Conservation (phyloP, 1,140 invertebrate species). For the Dreissena polymorpha region DNA sequence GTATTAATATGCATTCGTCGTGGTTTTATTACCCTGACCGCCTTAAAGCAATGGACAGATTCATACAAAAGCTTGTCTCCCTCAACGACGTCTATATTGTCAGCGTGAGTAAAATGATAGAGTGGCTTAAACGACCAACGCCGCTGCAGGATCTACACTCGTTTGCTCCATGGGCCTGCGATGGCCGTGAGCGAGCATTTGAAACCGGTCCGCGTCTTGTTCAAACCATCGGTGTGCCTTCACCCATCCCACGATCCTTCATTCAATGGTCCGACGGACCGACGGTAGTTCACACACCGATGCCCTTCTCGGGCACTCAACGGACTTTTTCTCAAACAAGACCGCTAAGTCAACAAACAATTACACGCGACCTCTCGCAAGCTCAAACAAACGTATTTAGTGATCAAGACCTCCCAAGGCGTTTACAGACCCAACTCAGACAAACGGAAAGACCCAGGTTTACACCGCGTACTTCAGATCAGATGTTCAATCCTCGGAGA, state of each 20-base stretch:
- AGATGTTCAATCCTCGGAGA: not conserved
- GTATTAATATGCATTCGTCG: conserved; percentile 71
- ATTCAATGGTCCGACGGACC: conserved; percentile 21
- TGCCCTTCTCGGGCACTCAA: not conserved
- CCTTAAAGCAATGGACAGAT: conserved; percentile 67
- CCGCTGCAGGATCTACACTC: conserved; percentile 58
- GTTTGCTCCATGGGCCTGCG: conserved; percentile 65
- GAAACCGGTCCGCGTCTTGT: conserved; percentile 18
- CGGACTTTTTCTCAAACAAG: conserved; percentile 13
- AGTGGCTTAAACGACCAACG: conserved; percentile 70
- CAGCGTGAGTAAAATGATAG: conserved; percentile 65
- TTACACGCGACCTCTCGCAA: not conserved
- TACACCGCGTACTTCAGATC: conserved; percentile 7
- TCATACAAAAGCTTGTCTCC: conserved; percentile 62
- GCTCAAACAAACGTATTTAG: no score
- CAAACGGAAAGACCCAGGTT: conserved; percentile 8
- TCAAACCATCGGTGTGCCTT: conserved; percentile 14
- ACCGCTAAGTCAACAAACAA: not conserved
- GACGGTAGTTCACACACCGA: not conserved
- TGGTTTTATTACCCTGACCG: conserved; percentile 67
- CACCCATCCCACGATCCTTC: conserved; percentile 35
- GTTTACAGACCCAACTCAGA: not conserved
- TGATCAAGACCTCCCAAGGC: not conserved
- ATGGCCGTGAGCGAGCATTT: conserved; percentile 34
- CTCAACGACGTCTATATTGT: conserved; percentile 71